Conservation (phyloP, 1,140 invertebrate species). For the Coelopa frigida region DNA sequence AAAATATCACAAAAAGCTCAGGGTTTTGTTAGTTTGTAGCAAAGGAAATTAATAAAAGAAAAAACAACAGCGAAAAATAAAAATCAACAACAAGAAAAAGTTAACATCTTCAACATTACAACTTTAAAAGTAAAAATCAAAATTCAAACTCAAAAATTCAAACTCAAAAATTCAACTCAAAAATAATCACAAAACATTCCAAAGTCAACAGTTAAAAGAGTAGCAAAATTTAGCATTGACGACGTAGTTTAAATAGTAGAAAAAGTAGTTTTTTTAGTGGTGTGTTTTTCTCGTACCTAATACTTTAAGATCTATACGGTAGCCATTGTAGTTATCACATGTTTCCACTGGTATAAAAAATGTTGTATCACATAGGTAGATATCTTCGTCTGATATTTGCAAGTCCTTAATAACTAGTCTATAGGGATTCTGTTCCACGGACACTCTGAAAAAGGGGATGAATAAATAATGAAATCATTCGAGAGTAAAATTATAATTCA, state of each 20-base stretch:
- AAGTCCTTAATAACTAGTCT: conserved; percentile 41
- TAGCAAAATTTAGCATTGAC: no score
- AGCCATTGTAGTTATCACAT: conserved; percentile 44
- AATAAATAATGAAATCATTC: neutral
- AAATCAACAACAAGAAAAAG: no score
- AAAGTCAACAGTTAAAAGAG: no score
- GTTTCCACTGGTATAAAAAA: conserved; percentile 44
- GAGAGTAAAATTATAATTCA: neutral
- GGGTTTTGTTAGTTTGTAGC: no score
- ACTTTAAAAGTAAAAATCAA: conserved; percentile 2
- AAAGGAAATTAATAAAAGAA: no score
- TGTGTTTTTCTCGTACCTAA: conserved; percentile 39
- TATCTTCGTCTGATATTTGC: conserved; percentile 42
- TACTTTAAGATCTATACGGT: conserved; percentile 41
- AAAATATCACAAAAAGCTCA: no score
- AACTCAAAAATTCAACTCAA: neutral
- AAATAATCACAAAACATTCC: no score
- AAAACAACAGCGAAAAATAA: no score
- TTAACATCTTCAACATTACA: no score
- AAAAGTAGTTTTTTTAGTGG: no score
- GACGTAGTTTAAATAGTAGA: no score
- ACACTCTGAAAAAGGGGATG: conserved; percentile 24
- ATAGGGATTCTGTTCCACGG: conserved; percentile 39
- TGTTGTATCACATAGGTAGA: conserved; percentile 44
- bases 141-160: neutral